Percentiles rank a stretch among this genome's conserved stretches.
Conservation (phyloP, 1,140 invertebrate genomes). For the Archegozetes longisetosus region DNA sequence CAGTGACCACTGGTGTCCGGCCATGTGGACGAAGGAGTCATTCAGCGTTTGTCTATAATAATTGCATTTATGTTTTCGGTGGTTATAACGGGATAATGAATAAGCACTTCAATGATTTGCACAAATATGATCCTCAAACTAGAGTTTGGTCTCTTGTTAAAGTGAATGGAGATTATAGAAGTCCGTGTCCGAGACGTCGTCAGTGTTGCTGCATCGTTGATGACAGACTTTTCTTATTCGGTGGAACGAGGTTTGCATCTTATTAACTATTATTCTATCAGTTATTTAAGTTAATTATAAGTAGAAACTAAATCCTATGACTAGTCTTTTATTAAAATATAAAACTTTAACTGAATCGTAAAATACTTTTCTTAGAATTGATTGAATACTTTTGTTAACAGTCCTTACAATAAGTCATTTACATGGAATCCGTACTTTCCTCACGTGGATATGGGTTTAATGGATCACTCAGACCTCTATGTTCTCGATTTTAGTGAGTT, state of each 20-base stretch:
- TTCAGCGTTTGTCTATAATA: constrained; percentile 61
- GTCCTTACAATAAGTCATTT: too few species aligned
- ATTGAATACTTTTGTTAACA: too few species aligned
- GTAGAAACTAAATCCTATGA: too few species aligned
- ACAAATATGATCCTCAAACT: constrained; percentile 43
- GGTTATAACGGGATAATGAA: constrained; percentile 59
- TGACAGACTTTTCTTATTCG: constrained; percentile 59
- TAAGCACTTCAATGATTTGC: constrained; percentile 63
- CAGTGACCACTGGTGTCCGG: constrained; percentile 28
- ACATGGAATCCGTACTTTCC: not conserved
- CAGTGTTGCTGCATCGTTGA: constrained; percentile 57
- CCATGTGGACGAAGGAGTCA: constrained; percentile 55
- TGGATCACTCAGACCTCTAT: not conserved
- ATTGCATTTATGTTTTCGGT: constrained; percentile 65
- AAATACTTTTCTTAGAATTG: too few species aligned
- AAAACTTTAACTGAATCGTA: too few species aligned
- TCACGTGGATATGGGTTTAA: not conserved
- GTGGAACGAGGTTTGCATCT: constrained; percentile 47
- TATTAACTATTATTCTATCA: too few species aligned
- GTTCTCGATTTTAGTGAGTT: not conserved
- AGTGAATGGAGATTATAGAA: constrained; percentile 36
- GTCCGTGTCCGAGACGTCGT: constrained; percentile 51
- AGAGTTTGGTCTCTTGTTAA: constrained; percentile 45
- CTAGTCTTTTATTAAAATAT: too few species aligned
- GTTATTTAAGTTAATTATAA: too few species aligned